Evolutionary conservation across 2,113 vertebrate species (phyloP).

Genomic region (Scomber japonicus): DNA sequence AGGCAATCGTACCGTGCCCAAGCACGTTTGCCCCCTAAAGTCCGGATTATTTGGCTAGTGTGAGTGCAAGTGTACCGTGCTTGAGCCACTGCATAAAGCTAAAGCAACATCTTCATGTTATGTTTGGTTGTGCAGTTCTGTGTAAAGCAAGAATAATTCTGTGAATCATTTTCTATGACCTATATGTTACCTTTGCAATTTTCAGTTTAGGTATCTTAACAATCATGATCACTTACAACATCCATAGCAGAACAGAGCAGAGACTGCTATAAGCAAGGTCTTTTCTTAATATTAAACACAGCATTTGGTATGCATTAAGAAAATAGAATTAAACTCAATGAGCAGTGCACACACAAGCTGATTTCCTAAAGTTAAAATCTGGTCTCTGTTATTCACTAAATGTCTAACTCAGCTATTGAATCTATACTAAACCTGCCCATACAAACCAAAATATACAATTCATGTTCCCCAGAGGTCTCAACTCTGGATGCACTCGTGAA

Average conservation of each 20-base stretch:
- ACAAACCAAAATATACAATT: not conserved
- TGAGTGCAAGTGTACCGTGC: too few species aligned
- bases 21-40: too few species aligned
- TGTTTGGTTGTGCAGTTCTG: not conserved
- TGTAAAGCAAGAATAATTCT: not conserved
- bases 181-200: not conserved
- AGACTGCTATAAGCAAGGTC: not conserved
- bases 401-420: too few species aligned
- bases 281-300: not conserved
- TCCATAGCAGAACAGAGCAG: not conserved
- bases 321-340: not conserved
- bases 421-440: not conserved
- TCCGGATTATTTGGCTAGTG: too few species aligned
- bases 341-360: not conserved
- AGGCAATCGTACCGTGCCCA: too few species aligned
- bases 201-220: not conserved
- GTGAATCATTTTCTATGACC: not conserved
- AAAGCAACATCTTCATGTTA: too few species aligned
- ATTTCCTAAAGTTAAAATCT: too few species aligned
- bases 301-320: too few species aligned
- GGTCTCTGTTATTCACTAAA: too few species aligned
- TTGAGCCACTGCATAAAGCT: too few species aligned
- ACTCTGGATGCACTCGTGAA: constrained; percentile 17
- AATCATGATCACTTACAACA: not conserved
- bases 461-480: not conserved